These are phyloP conservation scores for Oxytorus armatus DNA, from an alignment of 2,888 invertebrate genomes.

Conservation along the genomic window DNA sequence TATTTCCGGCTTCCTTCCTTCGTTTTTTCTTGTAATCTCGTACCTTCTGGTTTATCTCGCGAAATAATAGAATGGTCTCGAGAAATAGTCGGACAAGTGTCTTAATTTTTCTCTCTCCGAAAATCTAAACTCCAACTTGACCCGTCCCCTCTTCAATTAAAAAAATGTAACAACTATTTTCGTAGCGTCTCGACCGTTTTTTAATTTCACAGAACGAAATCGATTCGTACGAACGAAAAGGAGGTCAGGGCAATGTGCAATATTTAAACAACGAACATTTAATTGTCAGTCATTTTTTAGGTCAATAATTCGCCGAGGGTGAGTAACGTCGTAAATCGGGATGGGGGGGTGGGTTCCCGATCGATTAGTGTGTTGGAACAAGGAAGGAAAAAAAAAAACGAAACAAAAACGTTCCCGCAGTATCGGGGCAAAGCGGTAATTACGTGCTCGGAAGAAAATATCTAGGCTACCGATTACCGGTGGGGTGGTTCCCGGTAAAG, in stretches of 20 bases:
- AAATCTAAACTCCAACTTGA: too few relatives aligned
- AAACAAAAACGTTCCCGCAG: slow-evolving; percentile 64
- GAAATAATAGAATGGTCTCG: neutral
- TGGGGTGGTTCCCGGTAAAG: slow-evolving; percentile 58
- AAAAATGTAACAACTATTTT: too few relatives aligned
- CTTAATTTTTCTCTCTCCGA: slow-evolving; percentile 2
- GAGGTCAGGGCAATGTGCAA: too few relatives aligned
- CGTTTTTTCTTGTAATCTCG: slow-evolving; percentile 3
- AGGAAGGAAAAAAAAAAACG: slow-evolving; percentile 31
- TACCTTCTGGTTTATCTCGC: neutral
- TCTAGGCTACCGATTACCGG: slow-evolving; percentile 75
- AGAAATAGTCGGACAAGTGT: neutral
- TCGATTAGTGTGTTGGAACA: slow-evolving; percentile 18
- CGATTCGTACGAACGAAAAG: too few relatives aligned
- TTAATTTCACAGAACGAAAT: too few relatives aligned
- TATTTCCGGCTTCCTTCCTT: slow-evolving; percentile 39
- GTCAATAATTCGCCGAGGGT: too few relatives aligned
- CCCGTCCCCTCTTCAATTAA: too few relatives aligned
- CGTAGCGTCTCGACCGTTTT: slow-evolving; percentile 3
- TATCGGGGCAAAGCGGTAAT: slow-evolving; percentile 72
- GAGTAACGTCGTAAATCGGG: too few relatives aligned
- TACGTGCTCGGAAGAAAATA: slow-evolving; percentile 78
- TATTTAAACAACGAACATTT: too few relatives aligned
- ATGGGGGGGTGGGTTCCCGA: too few relatives aligned
- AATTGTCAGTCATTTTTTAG: too few relatives aligned